Percentiles rank a stretch among this genome's conserved stretches.
These are phyloP conservation scores for Eupeodes corollae DNA, from an alignment of 1,140 invertebrate genomes.

Conservation along the genomic window DNA sequence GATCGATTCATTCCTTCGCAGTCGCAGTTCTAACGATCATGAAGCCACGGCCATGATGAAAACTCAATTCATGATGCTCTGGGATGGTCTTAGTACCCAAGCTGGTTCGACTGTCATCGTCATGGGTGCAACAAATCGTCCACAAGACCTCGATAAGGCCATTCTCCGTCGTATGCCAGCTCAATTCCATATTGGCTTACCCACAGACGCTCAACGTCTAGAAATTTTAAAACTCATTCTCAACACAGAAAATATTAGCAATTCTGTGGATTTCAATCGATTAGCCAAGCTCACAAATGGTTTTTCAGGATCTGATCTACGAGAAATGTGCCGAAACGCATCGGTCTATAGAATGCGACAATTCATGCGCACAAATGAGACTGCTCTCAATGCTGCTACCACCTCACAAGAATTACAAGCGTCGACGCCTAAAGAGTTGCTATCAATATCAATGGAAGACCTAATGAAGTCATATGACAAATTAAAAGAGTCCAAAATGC, in stretches of 20 bases:
- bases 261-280: conserved; percentile 55
- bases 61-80: conserved; percentile 77
- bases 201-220: conserved; percentile 59
- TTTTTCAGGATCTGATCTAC: conserved; percentile 85
- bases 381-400: no score
- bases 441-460: conserved; percentile 56
- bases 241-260: conserved; percentile 55
- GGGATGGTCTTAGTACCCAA: conserved; percentile 76
- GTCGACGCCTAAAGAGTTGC: no score
- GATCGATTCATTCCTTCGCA: conserved; percentile 92
- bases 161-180: conserved; percentile 94
- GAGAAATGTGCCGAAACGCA: conserved; percentile 79
- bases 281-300: conserved; percentile 64
- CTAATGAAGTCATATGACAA: conserved; percentile 49
- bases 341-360: conserved; percentile 77
- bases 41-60: conserved; percentile 99
- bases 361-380: conserved; percentile 7
- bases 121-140: conserved; percentile 75
- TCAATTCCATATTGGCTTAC: conserved; percentile 80
- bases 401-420: no score
- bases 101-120: conserved; percentile 49
- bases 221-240: conserved; percentile 71
- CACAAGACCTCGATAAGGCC: conserved; percentile 87
- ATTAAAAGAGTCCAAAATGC: conserved; percentile 57
- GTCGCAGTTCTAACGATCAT: conserved; percentile 77